Conservation (phyloP, 2,797 vertebrate species). For the Euphonia xanthogaster region DNA sequence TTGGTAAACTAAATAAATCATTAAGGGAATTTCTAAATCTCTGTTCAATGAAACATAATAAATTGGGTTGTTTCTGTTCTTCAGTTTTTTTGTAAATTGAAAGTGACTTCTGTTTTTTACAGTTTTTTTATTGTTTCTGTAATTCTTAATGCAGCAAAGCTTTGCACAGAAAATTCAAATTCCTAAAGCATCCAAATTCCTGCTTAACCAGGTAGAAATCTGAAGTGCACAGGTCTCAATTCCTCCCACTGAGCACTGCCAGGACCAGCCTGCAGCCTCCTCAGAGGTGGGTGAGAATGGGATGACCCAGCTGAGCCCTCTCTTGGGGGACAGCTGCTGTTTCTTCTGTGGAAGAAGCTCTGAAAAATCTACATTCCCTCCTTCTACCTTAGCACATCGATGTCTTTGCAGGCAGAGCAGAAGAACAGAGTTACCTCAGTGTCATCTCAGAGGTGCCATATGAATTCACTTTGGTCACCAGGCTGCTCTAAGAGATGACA, state of each 20-base stretch:
- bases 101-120: neutral
- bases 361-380: neutral
- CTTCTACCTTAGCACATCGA: neutral
- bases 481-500: neutral
- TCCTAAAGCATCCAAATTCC: neutral
- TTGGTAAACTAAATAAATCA: neutral
- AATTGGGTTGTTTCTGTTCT: neutral
- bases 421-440: neutral
- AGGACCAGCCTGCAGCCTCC: neutral
- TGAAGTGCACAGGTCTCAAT: neutral
- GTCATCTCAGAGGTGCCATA: accelerated
- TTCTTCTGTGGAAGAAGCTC: neutral
- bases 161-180: neutral
- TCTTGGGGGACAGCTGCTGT: neutral
- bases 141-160: neutral
- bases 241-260: neutral
- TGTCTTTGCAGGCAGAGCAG: neutral
- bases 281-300: too few relatives aligned
- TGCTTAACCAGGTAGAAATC: neutral
- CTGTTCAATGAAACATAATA: conserved; percentile 10
- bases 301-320: neutral
- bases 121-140: neutral
- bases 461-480: neutral
- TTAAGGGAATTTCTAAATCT: neutral
- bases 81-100: neutral